Evolutionary conservation across 1,140 invertebrate genomes (phyloP).

Genomic region (Dufourea novaeangliae): DNA sequence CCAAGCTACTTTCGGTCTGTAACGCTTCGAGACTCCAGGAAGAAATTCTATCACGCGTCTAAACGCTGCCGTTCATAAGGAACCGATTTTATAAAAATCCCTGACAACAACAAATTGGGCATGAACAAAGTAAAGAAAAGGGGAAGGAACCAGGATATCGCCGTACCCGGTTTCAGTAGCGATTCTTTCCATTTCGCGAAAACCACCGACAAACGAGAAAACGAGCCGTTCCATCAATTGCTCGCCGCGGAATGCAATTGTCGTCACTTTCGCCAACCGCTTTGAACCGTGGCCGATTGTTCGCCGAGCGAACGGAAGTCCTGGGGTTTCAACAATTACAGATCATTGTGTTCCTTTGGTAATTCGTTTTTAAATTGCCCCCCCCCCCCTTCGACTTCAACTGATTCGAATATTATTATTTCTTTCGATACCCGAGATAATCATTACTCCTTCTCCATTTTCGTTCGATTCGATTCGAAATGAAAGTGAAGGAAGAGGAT

Average conservation of each 20-base stretch:
- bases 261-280: constrained; percentile 35
- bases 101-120: background rate
- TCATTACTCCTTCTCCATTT: background rate
- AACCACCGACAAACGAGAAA: constrained; percentile 34
- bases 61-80: too few species aligned
- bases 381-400: background rate
- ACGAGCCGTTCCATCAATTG: constrained; percentile 35
- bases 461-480: background rate
- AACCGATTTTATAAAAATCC: too few species aligned
- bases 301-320: constrained; percentile 11
- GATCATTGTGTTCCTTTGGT: constrained; percentile 24
- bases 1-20: background rate
- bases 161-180: background rate
- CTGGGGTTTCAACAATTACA: constrained; percentile 21
- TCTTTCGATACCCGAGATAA: background rate
- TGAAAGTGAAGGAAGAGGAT: background rate
- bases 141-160: background rate
- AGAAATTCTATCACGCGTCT: background rate
- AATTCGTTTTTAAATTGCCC: constrained; percentile 12
- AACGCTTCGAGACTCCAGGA: background rate
- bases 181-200: constrained; percentile 17
- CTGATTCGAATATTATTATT: background rate
- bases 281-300: constrained; percentile 18
- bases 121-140: background rate
- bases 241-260: constrained; percentile 40